Conservation (phyloP, 2,113 vertebrate species). For the Ophiodon elongatus region DNA sequence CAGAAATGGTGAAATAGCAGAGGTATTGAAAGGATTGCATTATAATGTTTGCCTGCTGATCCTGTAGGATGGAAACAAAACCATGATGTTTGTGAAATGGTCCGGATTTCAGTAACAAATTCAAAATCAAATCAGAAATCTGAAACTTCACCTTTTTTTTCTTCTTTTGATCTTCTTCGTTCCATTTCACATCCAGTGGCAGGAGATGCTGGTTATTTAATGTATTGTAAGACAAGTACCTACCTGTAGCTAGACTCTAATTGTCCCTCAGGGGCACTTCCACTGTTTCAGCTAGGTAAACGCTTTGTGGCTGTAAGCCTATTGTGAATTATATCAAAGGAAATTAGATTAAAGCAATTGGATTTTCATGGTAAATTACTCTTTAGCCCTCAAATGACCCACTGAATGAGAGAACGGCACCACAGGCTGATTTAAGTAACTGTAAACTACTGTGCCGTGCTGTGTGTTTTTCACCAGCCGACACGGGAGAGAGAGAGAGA, state of each 20-base stretch:
- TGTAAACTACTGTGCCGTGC: constrained; percentile 49
- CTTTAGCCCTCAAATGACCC: constrained; percentile 80
- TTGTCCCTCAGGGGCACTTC: constrained; percentile 66
- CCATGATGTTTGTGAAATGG: not conserved
- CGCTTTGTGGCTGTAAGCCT: constrained; percentile 67
- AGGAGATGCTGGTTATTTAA: constrained; percentile 54
- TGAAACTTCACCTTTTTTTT: not conserved
- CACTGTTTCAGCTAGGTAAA: constrained; percentile 70
- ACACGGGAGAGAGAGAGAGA: constrained; percentile 5
- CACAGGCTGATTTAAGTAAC: constrained; percentile 61
- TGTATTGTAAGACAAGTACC: constrained; percentile 61
- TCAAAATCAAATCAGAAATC: not conserved
- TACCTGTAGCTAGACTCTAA: constrained; percentile 74
- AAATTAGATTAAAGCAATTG: constrained; percentile 78
- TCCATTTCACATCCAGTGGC: constrained; percentile 26
- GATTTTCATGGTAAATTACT: constrained; percentile 82
- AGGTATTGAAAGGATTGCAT: not conserved
- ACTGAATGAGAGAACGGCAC: constrained; percentile 60
- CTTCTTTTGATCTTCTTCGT: constrained; percentile 28
- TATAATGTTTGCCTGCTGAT: not conserved
- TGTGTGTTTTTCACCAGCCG: constrained; percentile 44
- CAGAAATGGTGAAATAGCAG: not conserved
- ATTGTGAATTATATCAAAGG: constrained; percentile 76
- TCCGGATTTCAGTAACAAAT: not conserved
- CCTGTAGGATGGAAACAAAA: not conserved